These are phyloP conservation scores for Ispidina lecontei DNA, from an alignment of 2,797 vertebrate genomes.

Conservation along the genomic window DNA sequence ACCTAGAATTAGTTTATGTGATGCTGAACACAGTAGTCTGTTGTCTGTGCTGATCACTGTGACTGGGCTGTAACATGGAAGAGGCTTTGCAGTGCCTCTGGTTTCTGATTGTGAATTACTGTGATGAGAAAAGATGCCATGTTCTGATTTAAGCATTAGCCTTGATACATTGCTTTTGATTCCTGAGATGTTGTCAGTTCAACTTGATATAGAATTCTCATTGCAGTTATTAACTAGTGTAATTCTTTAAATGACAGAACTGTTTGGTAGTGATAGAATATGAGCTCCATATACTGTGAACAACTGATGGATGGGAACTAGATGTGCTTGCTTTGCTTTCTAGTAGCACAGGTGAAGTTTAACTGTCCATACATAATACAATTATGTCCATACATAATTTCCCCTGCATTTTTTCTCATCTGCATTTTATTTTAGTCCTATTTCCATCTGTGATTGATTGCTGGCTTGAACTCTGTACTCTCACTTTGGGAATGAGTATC, in stretches of 20 bases:
- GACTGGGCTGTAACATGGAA: not conserved
- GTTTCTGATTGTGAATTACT: not conserved
- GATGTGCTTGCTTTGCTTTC: not conserved
- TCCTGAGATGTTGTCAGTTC: not conserved
- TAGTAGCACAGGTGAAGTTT: not conserved
- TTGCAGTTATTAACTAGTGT: not conserved
- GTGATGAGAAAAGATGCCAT: not conserved
- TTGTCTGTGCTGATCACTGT: not conserved
- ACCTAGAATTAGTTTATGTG: not conserved
- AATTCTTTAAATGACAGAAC: not conserved
- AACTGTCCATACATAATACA: not conserved
- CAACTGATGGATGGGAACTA: not conserved
- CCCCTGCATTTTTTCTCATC: not conserved
- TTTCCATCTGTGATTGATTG: not conserved
- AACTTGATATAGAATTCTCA: not conserved
- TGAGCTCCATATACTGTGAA: not conserved
- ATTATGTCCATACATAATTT: not conserved
- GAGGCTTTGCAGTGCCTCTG: not conserved
- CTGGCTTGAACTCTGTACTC: not conserved
- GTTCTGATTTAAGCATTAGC: not conserved
- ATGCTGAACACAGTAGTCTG: not conserved
- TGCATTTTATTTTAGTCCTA: not conserved
- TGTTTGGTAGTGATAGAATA: not conserved
- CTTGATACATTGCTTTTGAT: not conserved
- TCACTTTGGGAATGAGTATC: not conserved